Conservation (phyloP, 2,888 invertebrate species). For the Sceliomorpha sp. region DNA sequence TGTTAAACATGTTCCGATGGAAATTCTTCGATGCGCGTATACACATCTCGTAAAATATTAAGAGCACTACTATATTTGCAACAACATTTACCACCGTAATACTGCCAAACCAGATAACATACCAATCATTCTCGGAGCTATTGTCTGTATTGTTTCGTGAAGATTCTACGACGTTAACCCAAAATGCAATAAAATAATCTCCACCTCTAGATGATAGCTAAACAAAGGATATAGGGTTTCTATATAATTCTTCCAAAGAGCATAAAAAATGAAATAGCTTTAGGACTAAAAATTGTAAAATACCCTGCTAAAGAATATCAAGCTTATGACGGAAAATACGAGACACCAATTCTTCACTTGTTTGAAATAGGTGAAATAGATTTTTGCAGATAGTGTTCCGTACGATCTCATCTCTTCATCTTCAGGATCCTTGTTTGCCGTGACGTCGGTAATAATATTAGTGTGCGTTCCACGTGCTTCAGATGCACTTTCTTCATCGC, state of each 20-base stretch:
- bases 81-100: constrained; percentile 77
- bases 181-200: constrained; percentile 79
- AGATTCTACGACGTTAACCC: constrained; percentile 75
- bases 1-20: constrained; percentile 91
- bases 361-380: constrained; percentile 69
- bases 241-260: too few species aligned
- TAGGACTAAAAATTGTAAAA: background rate
- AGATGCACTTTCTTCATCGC: background rate
- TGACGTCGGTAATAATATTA: constrained; percentile 1
- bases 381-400: constrained; percentile 57
- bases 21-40: constrained; percentile 87
- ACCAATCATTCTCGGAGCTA: constrained; percentile 78
- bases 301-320: constrained; percentile 1
- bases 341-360: constrained; percentile 66
- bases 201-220: constrained; percentile 56
- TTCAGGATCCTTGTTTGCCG: constrained; percentile 14
- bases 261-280: too few species aligned
- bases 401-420: constrained; percentile 49
- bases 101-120: constrained; percentile 82
- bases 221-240: background rate
- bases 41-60: constrained; percentile 84
- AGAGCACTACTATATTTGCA: constrained; percentile 79
- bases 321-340: constrained; percentile 51
- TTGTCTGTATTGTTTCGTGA: background rate
- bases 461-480: constrained; percentile 5